These are phyloP conservation scores for Eumacrocentrus americanus DNA, from an alignment of 2,888 invertebrate genomes.

Conservation along the genomic window DNA sequence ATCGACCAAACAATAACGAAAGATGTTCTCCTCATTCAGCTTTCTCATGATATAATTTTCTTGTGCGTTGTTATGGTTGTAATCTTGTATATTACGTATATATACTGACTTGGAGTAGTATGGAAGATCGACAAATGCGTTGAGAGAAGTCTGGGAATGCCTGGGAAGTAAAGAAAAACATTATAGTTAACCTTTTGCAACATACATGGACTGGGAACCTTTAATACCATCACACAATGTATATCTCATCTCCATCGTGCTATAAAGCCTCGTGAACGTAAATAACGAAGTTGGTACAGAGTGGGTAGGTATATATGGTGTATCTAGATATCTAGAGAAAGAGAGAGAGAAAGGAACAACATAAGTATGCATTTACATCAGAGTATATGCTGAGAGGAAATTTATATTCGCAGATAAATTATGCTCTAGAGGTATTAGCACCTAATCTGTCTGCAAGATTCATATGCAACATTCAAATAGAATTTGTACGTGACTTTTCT, in stretches of 20 bases:
- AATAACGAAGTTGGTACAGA: constrained; percentile 26
- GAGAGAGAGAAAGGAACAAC: constrained; percentile 16
- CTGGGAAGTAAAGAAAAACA: constrained; percentile 12
- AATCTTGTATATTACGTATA: neutral
- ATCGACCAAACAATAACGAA: neutral
- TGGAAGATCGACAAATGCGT: neutral
- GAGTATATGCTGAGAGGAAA: neutral
- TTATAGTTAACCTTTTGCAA: constrained; percentile 43
- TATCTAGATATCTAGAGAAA: constrained; percentile 5
- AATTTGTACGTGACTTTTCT: neutral
- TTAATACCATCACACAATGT: constrained; percentile 29
- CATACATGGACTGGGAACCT: constrained; percentile 40
- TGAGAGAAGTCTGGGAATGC: too few species aligned
- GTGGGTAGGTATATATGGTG: too few species aligned
- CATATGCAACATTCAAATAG: neutral
- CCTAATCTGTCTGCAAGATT: constrained; percentile 8
- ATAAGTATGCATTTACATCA: constrained; percentile 1
- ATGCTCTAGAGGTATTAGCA: constrained; percentile 8
- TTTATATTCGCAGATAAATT: constrained; percentile 14
- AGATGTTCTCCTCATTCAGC: neutral
- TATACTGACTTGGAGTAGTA: neutral
- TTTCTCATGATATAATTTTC: neutral
- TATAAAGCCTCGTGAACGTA: constrained; percentile 33
- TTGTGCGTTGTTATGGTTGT: neutral
- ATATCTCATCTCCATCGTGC: constrained; percentile 29